These are phyloP conservation scores for Mastomys coucha DNA, from an alignment of 2,113 vertebrate species.

Conservation along the genomic window DNA sequence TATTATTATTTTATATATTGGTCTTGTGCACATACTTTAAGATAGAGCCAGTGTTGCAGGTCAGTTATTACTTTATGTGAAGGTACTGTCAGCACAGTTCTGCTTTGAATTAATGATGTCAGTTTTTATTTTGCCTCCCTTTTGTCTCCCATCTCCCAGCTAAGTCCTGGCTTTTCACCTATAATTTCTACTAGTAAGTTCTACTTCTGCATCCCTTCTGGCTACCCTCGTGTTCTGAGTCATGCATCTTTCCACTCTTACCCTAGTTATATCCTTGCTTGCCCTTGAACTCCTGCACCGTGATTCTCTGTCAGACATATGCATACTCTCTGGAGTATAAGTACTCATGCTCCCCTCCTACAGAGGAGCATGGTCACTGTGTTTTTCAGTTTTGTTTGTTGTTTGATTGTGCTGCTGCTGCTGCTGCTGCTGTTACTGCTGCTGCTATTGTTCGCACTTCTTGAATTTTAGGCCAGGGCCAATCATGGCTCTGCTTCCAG, in stretches of 20 bases:
- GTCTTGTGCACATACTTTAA: not conserved
- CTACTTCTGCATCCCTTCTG: not conserved
- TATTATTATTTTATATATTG: not conserved
- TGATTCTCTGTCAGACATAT: not conserved
- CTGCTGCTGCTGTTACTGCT: too few relatives aligned
- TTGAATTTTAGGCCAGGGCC: not conserved
- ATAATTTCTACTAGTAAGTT: not conserved
- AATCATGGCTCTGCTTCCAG: not conserved
- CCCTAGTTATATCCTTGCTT: not conserved
- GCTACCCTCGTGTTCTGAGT: not conserved
- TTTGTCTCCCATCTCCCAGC: not conserved
- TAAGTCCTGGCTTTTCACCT: not conserved
- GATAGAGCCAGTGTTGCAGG: not conserved
- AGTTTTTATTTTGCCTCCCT: too few relatives aligned
- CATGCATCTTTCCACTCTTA: not conserved
- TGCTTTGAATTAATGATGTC: not conserved
- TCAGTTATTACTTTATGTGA: not conserved
- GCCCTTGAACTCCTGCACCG: not conserved
- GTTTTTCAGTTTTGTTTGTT: not conserved
- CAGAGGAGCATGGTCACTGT: not conserved
- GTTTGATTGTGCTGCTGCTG: not conserved
- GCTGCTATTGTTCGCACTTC: not conserved
- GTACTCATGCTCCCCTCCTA: not conserved
- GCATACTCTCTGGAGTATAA: too few relatives aligned
- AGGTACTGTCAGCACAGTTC: not conserved